Evolutionary conservation across 2,888 invertebrate species (phyloP).

Genomic region (Eremobia ochroleuca): DNA sequence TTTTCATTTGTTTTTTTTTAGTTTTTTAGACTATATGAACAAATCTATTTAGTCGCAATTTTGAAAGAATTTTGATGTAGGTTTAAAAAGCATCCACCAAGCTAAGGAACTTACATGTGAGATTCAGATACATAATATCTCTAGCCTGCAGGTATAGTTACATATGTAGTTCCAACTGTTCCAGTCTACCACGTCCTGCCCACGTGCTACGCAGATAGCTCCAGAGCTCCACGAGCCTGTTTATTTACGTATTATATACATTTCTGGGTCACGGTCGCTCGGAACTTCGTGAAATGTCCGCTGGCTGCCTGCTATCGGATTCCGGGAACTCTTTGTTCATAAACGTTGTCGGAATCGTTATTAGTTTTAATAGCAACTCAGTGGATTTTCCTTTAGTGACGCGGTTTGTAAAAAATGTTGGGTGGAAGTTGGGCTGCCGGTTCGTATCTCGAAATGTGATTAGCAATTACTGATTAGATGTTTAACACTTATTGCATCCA

Average conservation of each 20-base stretch:
- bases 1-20: neutral
- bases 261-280: conserved; percentile 73
- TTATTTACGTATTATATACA: conserved; percentile 67
- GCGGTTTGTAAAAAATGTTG: conserved; percentile 13
- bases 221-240: conserved; percentile 50
- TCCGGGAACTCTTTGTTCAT: conserved; percentile 66
- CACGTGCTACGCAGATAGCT: conserved; percentile 32
- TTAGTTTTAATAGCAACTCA: conserved; percentile 20
- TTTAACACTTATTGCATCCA: conserved; percentile 50
- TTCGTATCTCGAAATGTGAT: conserved; percentile 7
- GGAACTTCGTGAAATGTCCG: conserved; percentile 63
- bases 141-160: neutral
- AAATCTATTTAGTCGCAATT: neutral
- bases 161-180: conserved; percentile 10
- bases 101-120: neutral
- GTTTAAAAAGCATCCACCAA: neutral
- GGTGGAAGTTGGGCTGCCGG: conserved; percentile 31
- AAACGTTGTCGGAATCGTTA: conserved; percentile 33
- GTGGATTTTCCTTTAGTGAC: conserved; percentile 50
- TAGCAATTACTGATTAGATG: conserved; percentile 32
- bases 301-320: conserved; percentile 58
- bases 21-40: neutral
- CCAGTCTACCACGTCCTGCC: conserved; percentile 6
- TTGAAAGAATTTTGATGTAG: neutral
- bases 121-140: no score